Percentiles rank a stretch among this genome's conserved stretches.
Evolutionary conservation across 2,888 invertebrate species (phyloP).

Genomic region (Strigamia transsilvanica): DNA sequence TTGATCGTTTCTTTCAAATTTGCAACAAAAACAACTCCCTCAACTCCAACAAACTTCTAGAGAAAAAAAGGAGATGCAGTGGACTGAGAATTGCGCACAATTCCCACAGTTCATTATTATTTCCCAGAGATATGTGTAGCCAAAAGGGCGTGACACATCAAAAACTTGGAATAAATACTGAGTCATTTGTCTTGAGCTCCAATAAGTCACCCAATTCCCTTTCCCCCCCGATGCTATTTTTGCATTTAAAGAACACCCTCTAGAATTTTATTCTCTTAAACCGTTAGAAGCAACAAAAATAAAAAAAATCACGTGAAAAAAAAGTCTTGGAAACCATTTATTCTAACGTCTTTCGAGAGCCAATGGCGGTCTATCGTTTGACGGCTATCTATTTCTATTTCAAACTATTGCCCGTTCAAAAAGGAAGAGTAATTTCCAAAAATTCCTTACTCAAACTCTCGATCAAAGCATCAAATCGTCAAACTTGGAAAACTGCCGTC

Average conservation of each 20-base stretch:
- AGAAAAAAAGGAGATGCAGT: conserved; percentile 7
- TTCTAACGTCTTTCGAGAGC: background rate
- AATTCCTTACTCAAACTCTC: conserved; percentile 44
- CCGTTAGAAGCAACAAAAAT: background rate
- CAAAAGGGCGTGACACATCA: conserved; percentile 44
- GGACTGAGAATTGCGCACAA: conserved; percentile 44
- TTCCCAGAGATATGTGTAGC: conserved; percentile 42
- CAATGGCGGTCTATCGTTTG: conserved; percentile 22
- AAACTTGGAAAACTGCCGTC: conserved; percentile 38
- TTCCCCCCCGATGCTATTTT: conserved; percentile 13
- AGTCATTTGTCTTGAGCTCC: conserved; percentile 36
- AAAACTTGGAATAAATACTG: conserved; percentile 36
- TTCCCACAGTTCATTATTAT: conserved; percentile 44
- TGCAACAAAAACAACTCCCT: conserved; percentile 42
- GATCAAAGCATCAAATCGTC: conserved; percentile 36
- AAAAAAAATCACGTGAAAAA: background rate
- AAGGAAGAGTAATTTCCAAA: conserved; percentile 9
- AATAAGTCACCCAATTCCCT: conserved; percentile 42
- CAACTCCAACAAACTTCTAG: conserved; percentile 22
- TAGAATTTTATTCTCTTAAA: conserved; percentile 20
- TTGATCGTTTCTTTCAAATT: conserved; percentile 44
- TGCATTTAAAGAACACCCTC: conserved; percentile 22
- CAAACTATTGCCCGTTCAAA: conserved; percentile 9
- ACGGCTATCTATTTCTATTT: conserved; percentile 28
- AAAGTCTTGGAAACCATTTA: background rate